Evolutionary conservation across 2,888 invertebrate genomes (phyloP), one percentile per base, ranked within the genome.

Genomic region (Caradrina kadenii): DNA sequence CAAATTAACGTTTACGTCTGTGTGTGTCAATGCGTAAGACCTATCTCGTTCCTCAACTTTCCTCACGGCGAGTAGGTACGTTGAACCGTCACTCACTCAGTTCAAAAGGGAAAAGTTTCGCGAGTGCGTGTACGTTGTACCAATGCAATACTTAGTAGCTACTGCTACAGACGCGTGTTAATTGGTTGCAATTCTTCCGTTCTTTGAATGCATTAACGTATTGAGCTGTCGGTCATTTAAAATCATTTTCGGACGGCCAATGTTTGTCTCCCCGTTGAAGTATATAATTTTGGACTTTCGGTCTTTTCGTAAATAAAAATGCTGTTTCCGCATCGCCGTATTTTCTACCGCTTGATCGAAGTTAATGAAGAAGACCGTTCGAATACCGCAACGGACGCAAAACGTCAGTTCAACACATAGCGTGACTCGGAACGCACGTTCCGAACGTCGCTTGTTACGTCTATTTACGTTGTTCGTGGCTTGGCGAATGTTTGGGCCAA

Each of bases 381-480:
- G 83, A 84, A 84, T 83, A 86, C 81, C 85, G 85, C 85, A 84
- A 83, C 83, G 83, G 76, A 80, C 80, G 75, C 78, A 56, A 81
- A 85, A 86, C 89, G 92, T 82, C 94, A 94, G 94, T 94, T 84
- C 85, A 86, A 88, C 89, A 88, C 90, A 88, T 83, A 88, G 86
- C 88, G 91, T 88, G 90, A 90, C 81, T 83, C 86, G 76, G 90
- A 86, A 86, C 93, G 92, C 94, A 94, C 94, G 94, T 89, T 88
- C 87, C 82, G 80, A 78, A 81, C 86, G 87, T 81, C 86, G 85
- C 86, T 86, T 87, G 88, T 87, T 85, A 88, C 88, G 87, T 87
- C 85, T 89, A 88, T 89, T 90, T 91, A 89, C 90, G 90, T 91
- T 89, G 86, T 88, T 84, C 85, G 86, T 82, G 83, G 78, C 76